phyloP scores from a whole-genome alignment of 2,888 invertebrate genomes.

The Eupsilia transversa region DNA sequence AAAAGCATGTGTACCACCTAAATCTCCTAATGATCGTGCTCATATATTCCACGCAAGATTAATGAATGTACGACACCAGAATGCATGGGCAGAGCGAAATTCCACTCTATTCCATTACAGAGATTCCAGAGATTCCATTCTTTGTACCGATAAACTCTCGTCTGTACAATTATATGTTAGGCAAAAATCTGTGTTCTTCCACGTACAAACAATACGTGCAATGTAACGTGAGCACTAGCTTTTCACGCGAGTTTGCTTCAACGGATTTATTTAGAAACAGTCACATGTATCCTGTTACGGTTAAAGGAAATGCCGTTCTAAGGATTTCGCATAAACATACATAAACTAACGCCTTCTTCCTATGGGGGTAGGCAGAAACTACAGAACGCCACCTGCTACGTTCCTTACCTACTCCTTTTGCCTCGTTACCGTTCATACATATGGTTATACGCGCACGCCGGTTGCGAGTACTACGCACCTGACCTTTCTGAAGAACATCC shows the following conservation, averaged over 20 bases:
- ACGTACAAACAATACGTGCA: slow-evolving; percentile 25
- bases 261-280: no score
- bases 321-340: no score
- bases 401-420: no score
- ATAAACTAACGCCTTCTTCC: no score
- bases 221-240: slow-evolving; percentile 16
- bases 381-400: no score
- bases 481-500: no score
- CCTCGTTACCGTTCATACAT: no score
- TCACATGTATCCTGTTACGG: no score
- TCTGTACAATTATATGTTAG: slow-evolving; percentile 26
- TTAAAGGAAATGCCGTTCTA: no score
- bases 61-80: slow-evolving; percentile 45
- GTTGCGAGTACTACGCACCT: no score
- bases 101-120: slow-evolving; percentile 40
- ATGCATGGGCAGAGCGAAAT: slow-evolving; percentile 42
- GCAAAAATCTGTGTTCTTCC: slow-evolving; percentile 41
- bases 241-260: neutral
- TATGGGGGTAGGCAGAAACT: no score
- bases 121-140: slow-evolving; percentile 50
- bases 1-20: neutral
- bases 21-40: slow-evolving; percentile 25
- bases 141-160: slow-evolving; percentile 32
- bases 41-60: slow-evolving; percentile 46
- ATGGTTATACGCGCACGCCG: no score